Base-by-base conservation (phyloP, 2,888 invertebrate species). In the Polietes domitor region DNA sequence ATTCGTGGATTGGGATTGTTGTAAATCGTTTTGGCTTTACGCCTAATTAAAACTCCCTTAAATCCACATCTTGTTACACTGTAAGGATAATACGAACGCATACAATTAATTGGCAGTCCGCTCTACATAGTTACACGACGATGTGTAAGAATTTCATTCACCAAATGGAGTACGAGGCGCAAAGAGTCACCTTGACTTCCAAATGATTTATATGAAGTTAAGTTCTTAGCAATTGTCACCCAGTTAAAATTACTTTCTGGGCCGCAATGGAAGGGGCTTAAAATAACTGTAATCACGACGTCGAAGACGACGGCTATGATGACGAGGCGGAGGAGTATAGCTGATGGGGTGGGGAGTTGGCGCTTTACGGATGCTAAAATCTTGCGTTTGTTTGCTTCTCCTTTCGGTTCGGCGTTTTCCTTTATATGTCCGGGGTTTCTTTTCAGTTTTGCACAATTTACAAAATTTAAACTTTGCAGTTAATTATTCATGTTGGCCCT, bases 191-290 rank as follows among this genome's bases (percentile, higher is more conserved):
- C 84, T 84, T 81, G 76, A 84, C 55, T 77, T 76, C 37, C 19
- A 63, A 79, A 79, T 84, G 73, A 81, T 84, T 84, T 81, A 84
- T 81, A 75, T 73, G 71, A 68, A 58, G 72, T 81, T 63, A 61
- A 81, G 55, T 81, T 58, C 73, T 73, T 63, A 15, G 53, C 65
- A 53, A 72, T 80, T 83, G 79, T 70, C 79, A 80, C 58, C 79
- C 76, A 53, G 47, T 79, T 73, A 73, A 76, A 76, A 73, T 17
- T 32, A 75, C 55, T 43, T 74, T 68, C 61, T 50, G 41, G 37
- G 1, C 9, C 63, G 21, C 12, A 61, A 61, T 71, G 50, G 50
- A n/a, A 28, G 26, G 9, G 19, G 24, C 65, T 65, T n/a, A n/a
- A n/a, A n/a, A 12, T 65, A 32, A 63, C 37, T 9, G 17, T 63